Base-by-base conservation (phyloP, 2,888 invertebrate genomes). In the Calephelis perditalis region DNA sequence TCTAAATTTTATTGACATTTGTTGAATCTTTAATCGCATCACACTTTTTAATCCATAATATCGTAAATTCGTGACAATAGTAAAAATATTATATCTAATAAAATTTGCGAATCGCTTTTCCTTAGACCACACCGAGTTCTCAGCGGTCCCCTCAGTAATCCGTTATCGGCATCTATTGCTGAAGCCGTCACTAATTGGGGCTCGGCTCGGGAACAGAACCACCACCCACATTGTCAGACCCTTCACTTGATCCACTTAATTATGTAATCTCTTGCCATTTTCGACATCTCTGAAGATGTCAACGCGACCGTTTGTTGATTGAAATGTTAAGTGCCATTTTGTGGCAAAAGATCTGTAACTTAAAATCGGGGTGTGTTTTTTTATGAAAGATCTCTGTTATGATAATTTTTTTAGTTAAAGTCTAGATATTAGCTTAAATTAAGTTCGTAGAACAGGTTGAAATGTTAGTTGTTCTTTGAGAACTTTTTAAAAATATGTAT, bases 171-270 rank as follows among this genome's bases (percentile, higher is more conserved):
- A 66, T 68, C 66, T 64, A 64, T 60, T 60, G 55, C 70, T 67
- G 63, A 64, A 70, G 67, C 72, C 76, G 75, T 66, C 71, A 72
- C 76, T 79, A 81, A 81, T 79, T 77, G 79, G 75, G 63, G 69
- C 64, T 67, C 52, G 5, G 59, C 62, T 65, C 55, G 55, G 54
- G 56, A 35, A 57, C 45, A 10, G 44, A 55, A 46, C 59, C 55
- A 60, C 59, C 59, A 60, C 59, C 59, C 59, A 56, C 59, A 60
- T 57, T 57, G 59, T 46, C 59, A 60, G 58, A 60, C 59, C 66
- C 69, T 68, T 63, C 56, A 61, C 68, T 65, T 59, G 64, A 67
- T 67, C 65, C 70, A 68, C 72, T 72, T 73, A 71, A 75, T 74
- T 73, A 71, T 68, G 67, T 68, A 69, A 62, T 68, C 67, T 64